Percentiles rank a stretch among this genome's conserved stretches.
Conservation (phyloP, 2,888 invertebrate species). For the Ferrisia virgata region DNA sequence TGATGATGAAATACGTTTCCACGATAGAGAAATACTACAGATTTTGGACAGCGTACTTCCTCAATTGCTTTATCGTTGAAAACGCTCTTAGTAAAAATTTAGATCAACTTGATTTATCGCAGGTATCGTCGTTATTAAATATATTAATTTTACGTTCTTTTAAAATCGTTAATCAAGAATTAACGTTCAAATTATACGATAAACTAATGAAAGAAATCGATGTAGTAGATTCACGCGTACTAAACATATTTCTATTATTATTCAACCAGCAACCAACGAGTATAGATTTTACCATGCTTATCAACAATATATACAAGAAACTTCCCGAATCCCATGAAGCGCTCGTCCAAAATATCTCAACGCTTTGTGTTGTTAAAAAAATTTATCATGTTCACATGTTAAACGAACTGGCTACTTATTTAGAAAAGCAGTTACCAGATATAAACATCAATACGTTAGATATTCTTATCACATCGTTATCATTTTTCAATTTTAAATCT, state of each 20-base stretch:
- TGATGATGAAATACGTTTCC: background rate
- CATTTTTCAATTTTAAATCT: background rate
- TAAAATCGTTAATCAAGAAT: background rate
- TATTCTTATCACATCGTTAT: background rate
- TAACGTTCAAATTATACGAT: background rate
- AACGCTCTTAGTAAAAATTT: background rate
- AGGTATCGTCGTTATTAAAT: background rate
- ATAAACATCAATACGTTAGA: background rate
- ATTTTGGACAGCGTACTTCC: background rate
- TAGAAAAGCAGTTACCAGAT: background rate
- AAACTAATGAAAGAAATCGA: background rate
- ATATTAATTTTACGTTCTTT: background rate
- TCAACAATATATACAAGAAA: background rate
- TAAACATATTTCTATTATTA: background rate
- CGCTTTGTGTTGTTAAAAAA: background rate
- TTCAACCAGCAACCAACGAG: background rate
- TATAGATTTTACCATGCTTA: background rate
- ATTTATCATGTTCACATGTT: background rate
- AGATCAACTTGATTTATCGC: background rate
- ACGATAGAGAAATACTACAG: background rate
- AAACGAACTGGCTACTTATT: background rate
- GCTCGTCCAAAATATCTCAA: no score
- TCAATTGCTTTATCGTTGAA: background rate
- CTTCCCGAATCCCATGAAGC: background rate
- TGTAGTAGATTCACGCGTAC: background rate